phyloP scores from a whole-genome alignment of 92 coral and sea anemone species.

The Phenganax subtilis region DNA sequence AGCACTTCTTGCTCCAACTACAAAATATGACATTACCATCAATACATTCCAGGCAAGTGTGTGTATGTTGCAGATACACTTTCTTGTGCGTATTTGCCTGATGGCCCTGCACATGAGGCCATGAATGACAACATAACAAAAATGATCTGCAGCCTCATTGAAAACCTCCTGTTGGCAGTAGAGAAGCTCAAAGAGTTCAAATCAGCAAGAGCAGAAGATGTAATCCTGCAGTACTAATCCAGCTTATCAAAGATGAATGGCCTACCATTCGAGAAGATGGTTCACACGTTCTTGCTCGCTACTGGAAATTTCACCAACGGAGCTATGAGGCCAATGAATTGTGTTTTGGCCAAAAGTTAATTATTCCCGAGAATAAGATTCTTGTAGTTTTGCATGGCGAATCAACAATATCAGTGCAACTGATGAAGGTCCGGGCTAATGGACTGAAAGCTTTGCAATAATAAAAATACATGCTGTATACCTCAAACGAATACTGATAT shows the following conservation, averaged over 20 bases:
- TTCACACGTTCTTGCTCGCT: conserved; percentile 33
- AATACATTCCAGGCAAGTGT: neutral
- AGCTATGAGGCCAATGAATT: conserved; percentile 55
- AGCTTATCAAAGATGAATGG: conserved; percentile 48
- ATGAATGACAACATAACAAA: conserved; percentile 49
- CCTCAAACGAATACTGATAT: too few species aligned
- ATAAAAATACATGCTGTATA: too few species aligned
- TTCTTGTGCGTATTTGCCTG: neutral
- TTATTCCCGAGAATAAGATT: conserved; percentile 37
- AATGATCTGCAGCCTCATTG: conserved; percentile 55
- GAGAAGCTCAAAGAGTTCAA: conserved; percentile 55
- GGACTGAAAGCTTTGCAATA: too few species aligned
- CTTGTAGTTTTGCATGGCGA: too few species aligned
- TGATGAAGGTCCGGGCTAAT: too few species aligned
- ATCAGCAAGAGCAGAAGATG: conserved; percentile 45
- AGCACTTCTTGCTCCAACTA: neutral
- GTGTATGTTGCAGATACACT: neutral
- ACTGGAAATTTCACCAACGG: conserved; percentile 51
- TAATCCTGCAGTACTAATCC: conserved; percentile 42
- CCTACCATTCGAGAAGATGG: conserved; percentile 40
- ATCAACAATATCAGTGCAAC: too few species aligned
- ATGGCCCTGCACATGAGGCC: conserved; percentile 22
- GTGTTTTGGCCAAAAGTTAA: conserved; percentile 51
- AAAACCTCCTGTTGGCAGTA: conserved; percentile 38
- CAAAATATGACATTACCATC: neutral